These are phyloP conservation scores for Nyctalus aviator DNA, from an alignment of 2,797 vertebrate genomes.

Conservation along the genomic window DNA sequence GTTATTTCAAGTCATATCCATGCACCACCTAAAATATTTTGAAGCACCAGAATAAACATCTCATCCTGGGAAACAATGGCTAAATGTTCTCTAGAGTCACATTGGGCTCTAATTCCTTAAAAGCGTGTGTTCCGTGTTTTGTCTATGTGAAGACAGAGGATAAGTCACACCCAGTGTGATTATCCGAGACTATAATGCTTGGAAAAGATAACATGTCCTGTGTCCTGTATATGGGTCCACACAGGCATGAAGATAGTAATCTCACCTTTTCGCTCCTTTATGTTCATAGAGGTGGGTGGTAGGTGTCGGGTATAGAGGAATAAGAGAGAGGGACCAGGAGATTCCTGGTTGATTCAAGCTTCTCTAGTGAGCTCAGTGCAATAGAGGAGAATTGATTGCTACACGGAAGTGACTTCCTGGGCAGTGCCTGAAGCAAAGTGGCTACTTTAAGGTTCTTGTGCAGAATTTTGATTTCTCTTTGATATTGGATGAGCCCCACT, in stretches of 20 bases:
- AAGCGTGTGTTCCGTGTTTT: neutral
- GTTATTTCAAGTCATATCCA: neutral
- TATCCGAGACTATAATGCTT: neutral
- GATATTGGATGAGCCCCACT: neutral
- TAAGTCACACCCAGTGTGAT: neutral
- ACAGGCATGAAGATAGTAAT: neutral
- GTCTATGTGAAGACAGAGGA: neutral
- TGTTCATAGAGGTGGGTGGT: neutral
- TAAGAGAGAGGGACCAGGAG: neutral
- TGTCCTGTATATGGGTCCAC: neutral
- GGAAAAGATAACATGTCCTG: neutral
- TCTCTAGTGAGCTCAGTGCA: neutral
- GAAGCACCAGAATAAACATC: neutral
- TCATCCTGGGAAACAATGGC: neutral
- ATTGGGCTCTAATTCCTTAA: neutral
- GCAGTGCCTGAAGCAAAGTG: neutral
- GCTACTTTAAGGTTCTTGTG: neutral
- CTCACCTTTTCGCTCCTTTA: neutral
- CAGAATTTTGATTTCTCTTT: neutral
- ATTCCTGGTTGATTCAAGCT: neutral
- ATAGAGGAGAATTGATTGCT: neutral
- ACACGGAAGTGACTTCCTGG: neutral
- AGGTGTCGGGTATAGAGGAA: neutral
- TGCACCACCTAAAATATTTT: neutral
- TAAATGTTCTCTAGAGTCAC: neutral